Base-by-base conservation (phyloP, 64 coral and sea anemone genomes). In the Stylophora pistillata region DNA sequence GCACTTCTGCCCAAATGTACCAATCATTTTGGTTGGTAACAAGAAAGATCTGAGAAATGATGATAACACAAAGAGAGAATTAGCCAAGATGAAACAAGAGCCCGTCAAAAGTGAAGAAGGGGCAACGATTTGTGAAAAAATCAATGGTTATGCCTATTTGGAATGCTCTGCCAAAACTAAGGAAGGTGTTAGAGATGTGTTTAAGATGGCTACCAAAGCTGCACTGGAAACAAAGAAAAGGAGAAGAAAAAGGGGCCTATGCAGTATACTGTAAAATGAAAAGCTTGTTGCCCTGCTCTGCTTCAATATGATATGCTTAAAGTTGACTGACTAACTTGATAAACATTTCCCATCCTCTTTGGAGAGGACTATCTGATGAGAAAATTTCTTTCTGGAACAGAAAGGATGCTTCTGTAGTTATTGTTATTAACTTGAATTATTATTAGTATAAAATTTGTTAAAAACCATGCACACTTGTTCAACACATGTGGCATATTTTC, bases 131-230 rank as follows among this genome's bases (percentile, higher is more conserved):
- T 71, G 93, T 54, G 96, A 95, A 65, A 94, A 94, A 80, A 95
- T 98, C 74, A 89, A 76, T 58, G 96, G 93, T 30, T 89, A 87
- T 72, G 80, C 78, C 23, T 98, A 98, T 89, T 79, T 98, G 68
- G 96, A 98, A 90, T 98, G 96, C 89, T 98, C 96, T n/a, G 96
- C 96, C 18, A 98, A 98, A 74, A 98, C 96, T 30, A 98, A 98
- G 69, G 95, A 98, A 21, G 92, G 92, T 17, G 95, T 98, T 27
- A 75, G 95, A 78, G 95, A 98, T 63, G 95, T 98, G 56, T 98
- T 98, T 72, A 93, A 98, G 61, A 88, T 76, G 55, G 95, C 95
- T 7, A 98, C 95, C 75, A 83, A 77, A 81, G 95, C 95, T 9
- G 95, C 95, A 0, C 79, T 98, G 14, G 61, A 90, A 27, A 89